Base-by-base conservation (phyloP, 2,888 invertebrate species). In the Chymomyza procnemis region DNA sequence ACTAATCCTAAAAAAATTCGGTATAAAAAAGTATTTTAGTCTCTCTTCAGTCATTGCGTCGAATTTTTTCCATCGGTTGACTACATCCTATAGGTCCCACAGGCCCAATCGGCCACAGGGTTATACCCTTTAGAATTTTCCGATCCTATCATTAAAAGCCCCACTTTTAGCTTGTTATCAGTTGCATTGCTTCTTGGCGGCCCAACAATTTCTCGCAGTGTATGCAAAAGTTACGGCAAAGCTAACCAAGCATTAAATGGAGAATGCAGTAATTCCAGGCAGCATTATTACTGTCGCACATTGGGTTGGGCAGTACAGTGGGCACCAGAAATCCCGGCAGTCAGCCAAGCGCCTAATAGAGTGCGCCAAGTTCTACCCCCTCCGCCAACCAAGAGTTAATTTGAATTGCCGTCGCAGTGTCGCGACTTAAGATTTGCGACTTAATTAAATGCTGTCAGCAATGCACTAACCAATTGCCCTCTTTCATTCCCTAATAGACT, bases 401-500 rank as follows among this genome's bases (percentile, higher is more conserved):
- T 18, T 50, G 21, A 18, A 22, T 14, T 14, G 18, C 3, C 18
- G 16, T 6, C 30, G 18, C 19, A 34, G 47, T 18, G 16, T 71
- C 52, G 59, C 66, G 66, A 63, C 62, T 66, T 59, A 60, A 69
- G 22, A 61, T 18, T 48, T 55, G 72, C 58, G 26, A 41, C 34
- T 71, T 72, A 71, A 71, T 71, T 71, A 72, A 54, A 72, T 62
- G 58, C 72, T 71, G 71, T 71, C 72, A 72, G 57, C 70, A 50
- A 18, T 50, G 48, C 48, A 18, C 48, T 41, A 18, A 8, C 8
- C 4, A 57, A 30, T 8, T 19, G 21, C 48, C 30, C 41, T 61
- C 26, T 16, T 52, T 9, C 46, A 68, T 66, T 87, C 91, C 12
- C 21, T 54, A 14, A 21, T 54, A 87, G 93, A 93, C 71, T 91